Percentiles rank a stretch among this genome's conserved stretches.
These are phyloP conservation scores for Syrista parreyssii DNA, from an alignment of 2,888 invertebrate species.

Conservation along the genomic window DNA sequence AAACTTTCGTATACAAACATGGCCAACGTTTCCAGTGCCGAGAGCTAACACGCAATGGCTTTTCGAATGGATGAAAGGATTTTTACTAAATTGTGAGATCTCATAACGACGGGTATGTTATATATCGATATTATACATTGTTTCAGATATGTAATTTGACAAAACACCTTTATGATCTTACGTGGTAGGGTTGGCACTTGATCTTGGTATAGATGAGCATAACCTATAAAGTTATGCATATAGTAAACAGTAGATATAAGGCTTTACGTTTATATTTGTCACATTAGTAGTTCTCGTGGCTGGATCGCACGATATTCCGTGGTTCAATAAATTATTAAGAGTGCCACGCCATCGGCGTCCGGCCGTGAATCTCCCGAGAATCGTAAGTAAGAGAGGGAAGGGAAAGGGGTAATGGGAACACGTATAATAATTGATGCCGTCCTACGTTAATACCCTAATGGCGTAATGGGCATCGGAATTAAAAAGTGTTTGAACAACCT, in stretches of 20 bases:
- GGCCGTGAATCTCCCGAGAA: conserved; percentile 5
- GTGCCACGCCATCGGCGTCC: background rate
- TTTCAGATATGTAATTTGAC: background rate
- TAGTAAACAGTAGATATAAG: background rate
- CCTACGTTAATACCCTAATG: conserved; percentile 9
- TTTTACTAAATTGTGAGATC: background rate
- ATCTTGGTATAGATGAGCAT: background rate
- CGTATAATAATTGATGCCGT: conserved; percentile 7
- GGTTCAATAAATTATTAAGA: conserved; percentile 5
- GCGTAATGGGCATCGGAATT: conserved; percentile 3
- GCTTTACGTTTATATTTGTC: background rate
- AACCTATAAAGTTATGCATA: background rate
- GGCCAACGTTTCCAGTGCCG: background rate
- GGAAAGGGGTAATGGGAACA: background rate
- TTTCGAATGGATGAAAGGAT: background rate
- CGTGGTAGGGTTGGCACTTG: background rate
- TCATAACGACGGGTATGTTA: background rate
- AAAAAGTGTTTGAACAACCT: conserved; percentile 11
- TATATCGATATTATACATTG: background rate
- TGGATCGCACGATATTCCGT: background rate
- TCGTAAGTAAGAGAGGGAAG: no score
- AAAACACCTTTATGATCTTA: background rate
- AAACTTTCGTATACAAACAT: background rate
- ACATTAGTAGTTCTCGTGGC: background rate
- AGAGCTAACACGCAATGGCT: no score